Percentiles rank a stretch among this genome's conserved stretches.
Conservation (phyloP, 2,113 vertebrate genomes). For the Gymnarchus niloticus region DNA sequence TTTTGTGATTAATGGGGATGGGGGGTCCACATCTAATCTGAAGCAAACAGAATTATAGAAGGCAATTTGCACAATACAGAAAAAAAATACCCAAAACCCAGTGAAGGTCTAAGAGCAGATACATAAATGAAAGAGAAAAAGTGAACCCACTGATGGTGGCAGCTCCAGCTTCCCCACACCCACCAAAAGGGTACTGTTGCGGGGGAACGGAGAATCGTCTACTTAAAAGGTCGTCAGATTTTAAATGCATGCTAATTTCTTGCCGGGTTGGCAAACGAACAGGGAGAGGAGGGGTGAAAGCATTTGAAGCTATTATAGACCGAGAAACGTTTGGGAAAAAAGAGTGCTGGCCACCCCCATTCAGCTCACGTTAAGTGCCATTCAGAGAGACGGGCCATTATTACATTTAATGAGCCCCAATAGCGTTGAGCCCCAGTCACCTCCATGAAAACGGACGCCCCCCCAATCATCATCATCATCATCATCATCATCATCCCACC, state of each 20-base stretch:
- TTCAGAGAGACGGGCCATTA: not conserved
- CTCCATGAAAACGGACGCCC: not conserved
- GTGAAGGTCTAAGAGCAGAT: not conserved
- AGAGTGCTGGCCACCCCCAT: not conserved
- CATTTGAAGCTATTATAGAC: not conserved
- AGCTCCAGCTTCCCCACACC: not conserved
- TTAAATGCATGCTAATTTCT: conserved; percentile 7
- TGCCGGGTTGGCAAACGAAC: not conserved
- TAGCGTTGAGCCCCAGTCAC: conserved; percentile 7
- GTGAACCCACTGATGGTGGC: not conserved
- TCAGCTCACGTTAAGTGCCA: conserved; percentile 1
- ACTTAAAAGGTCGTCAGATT: conserved; percentile 16
- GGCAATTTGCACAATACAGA: not conserved
- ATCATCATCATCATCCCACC: not conserved
- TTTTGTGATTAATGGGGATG: not conserved
- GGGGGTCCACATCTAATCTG: not conserved
- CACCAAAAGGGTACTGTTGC: not conserved
- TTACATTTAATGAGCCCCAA: not conserved
- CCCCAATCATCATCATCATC: not conserved
- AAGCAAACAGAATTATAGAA: not conserved
- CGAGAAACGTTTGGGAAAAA: not conserved
- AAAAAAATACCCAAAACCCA: too few relatives aligned
- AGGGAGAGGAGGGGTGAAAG: not conserved
- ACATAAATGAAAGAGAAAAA: not conserved
- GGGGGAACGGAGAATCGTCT: not conserved